A percentile compares a stretch with the other conserved stretches of the same genome.
phyloP scores from a whole-genome alignment of 2,888 invertebrate species.

The Andrena praecox region DNA sequence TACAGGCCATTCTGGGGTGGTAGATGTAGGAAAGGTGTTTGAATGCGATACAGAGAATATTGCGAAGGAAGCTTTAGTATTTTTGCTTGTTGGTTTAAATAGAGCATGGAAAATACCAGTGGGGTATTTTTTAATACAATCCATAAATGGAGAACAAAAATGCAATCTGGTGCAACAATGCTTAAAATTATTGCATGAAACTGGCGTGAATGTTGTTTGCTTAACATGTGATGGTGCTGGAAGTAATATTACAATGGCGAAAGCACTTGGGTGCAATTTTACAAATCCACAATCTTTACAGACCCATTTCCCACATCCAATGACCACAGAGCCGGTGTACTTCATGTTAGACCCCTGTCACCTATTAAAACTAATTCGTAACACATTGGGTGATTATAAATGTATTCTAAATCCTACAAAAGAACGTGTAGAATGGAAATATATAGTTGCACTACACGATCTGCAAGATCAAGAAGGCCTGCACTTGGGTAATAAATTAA shows the following conservation, averaged over 20 bases:
- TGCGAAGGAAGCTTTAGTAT: neutral
- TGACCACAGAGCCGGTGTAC: neutral
- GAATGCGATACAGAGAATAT: neutral
- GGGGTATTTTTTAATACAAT: neutral
- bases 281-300: too few relatives aligned
- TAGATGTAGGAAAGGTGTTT: neutral
- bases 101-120: neutral
- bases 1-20: neutral
- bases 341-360: neutral
- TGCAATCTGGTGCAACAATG: neutral
- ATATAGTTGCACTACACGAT: neutral
- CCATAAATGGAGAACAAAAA: neutral
- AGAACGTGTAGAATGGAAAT: neutral
- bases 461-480: neutral
- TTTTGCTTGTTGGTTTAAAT: neutral
- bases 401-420: neutral
- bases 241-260: neutral
- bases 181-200: neutral
- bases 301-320: neutral
- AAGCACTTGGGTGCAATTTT: too few relatives aligned
- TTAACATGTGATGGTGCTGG: neutral
- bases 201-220: neutral
- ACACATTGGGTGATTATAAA: neutral
- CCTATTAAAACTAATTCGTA: neutral
- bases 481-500: neutral